phyloP scores from a whole-genome alignment of 1,140 invertebrate species.

The Drosophila equinoxialis region DNA sequence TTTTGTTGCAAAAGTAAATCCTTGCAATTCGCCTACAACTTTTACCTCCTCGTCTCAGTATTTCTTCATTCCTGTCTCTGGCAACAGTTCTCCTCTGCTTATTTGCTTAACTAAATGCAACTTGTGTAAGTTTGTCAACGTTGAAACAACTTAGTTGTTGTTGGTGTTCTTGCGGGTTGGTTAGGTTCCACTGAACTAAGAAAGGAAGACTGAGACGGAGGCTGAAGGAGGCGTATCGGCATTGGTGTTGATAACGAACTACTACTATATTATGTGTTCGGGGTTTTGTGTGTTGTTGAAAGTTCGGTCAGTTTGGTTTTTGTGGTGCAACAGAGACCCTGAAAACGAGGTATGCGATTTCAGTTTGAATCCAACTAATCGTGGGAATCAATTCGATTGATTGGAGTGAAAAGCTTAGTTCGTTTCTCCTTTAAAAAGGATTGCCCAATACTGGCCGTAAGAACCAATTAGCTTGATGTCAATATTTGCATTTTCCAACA shows the following conservation, averaged over 20 bases:
- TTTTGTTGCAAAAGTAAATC: slow-evolving; percentile 20
- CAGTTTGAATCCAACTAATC: not conserved
- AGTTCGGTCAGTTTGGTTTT: slow-evolving; percentile 44
- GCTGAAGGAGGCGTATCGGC: not conserved
- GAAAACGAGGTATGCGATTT: not conserved
- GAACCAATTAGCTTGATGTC: too few species aligned
- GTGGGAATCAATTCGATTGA: not conserved
- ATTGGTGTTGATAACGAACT: slow-evolving; percentile 58
- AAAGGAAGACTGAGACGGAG: too few species aligned
- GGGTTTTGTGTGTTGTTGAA: slow-evolving; percentile 36
- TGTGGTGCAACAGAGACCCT: not conserved
- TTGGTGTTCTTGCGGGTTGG: slow-evolving; percentile 5
- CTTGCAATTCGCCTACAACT: slow-evolving; percentile 59
- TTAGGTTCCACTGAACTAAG: not conserved
- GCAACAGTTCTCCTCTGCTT: slow-evolving; percentile 30
- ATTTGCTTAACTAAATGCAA: slow-evolving; percentile 80
- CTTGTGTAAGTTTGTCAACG: slow-evolving; percentile 72
- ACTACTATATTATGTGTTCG: slow-evolving; percentile 18
- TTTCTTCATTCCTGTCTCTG: too few species aligned
- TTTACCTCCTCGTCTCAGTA: not conserved
- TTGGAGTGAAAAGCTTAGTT: too few species aligned
- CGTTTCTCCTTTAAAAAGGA: too few species aligned
- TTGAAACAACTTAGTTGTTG: slow-evolving; percentile 51
- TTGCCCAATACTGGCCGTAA: too few species aligned
- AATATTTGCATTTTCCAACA: too few species aligned